Conservation (phyloP, 2,888 invertebrate species). For the Apodemia hepburni region DNA sequence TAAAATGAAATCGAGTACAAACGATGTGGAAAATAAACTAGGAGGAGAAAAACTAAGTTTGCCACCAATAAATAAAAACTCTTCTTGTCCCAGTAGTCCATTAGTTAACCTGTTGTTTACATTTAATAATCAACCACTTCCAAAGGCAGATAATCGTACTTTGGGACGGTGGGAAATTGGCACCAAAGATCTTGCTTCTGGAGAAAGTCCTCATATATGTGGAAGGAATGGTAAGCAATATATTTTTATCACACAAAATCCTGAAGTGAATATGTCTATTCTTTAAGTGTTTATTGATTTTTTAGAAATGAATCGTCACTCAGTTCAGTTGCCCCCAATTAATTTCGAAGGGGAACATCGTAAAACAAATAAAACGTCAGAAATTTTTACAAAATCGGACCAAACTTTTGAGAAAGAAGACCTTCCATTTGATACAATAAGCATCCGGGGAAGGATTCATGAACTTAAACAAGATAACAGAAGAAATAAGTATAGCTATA, state of each 20-base stretch:
- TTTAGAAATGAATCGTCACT: slow-evolving; percentile 34
- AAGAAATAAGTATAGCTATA: slow-evolving; percentile 24
- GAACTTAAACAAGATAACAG: slow-evolving; percentile 50
- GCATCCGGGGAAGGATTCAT: slow-evolving; percentile 55
- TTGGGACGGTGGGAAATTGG: slow-evolving; percentile 49
- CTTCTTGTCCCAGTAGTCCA: slow-evolving; percentile 45
- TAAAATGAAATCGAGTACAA: slow-evolving; percentile 42
- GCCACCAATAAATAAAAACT: slow-evolving; percentile 53
- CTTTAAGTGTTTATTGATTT: slow-evolving; percentile 6
- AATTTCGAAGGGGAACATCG: slow-evolving; percentile 42
- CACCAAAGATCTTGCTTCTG: slow-evolving; percentile 50
- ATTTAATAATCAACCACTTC: slow-evolving; percentile 35
- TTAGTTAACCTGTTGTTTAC: slow-evolving; percentile 52
- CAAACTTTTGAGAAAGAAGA: slow-evolving; percentile 12
- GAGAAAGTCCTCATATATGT: slow-evolving; percentile 51
- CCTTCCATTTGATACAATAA: slow-evolving; percentile 41
- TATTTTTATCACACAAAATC: neutral
- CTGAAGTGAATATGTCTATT: neutral
- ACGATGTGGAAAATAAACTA: slow-evolving; percentile 28
- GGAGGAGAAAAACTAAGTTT: slow-evolving; percentile 45
- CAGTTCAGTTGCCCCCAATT: slow-evolving; percentile 54
- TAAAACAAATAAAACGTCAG: slow-evolving; percentile 26
- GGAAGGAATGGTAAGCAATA: slow-evolving; percentile 44
- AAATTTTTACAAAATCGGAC: slow-evolving; percentile 5
- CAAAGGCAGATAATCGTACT: slow-evolving; percentile 36